A percentile compares a stretch with the other conserved stretches of the same genome.
Conservation (phyloP, 2,113 vertebrate genomes). For the Otis tarda region DNA sequence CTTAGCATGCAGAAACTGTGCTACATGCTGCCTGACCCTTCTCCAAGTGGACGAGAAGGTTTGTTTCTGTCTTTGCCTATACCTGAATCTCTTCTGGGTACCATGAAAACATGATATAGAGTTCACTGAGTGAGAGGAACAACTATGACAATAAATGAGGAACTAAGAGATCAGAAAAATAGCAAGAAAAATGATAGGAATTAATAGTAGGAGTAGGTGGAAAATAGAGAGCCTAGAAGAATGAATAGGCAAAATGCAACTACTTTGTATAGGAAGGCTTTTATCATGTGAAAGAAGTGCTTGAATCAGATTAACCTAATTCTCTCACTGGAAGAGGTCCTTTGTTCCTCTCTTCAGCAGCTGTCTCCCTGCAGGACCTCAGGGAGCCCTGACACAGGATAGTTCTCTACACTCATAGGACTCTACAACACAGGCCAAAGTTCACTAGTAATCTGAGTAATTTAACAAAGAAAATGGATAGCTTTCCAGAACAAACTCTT, state of each 20-base stretch:
- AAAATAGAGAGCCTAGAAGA: neutral
- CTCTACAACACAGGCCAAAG: neutral
- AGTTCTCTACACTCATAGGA: neutral
- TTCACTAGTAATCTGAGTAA: neutral
- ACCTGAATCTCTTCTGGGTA: neutral
- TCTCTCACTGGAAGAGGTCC: rapidly evolving
- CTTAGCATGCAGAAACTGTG: neutral
- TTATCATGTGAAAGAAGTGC: neutral
- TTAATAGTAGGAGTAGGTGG: neutral
- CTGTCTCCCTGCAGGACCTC: neutral
- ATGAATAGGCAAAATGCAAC: neutral
- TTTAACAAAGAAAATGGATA: neutral
- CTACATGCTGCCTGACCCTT: neutral
- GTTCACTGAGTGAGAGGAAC: neutral
- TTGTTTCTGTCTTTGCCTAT: neutral
- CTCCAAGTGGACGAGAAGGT: neutral
- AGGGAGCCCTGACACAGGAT: neutral
- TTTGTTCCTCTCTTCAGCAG: neutral
- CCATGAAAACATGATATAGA: neutral
- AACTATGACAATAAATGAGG: neutral
- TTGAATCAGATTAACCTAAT: neutral
- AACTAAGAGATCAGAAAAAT: neutral
- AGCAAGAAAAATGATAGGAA: neutral
- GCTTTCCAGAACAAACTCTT: neutral
- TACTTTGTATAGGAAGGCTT: neutral